Base-by-base conservation (phyloP, 2,888 invertebrate species). In the Cremastinae sp. region DNA sequence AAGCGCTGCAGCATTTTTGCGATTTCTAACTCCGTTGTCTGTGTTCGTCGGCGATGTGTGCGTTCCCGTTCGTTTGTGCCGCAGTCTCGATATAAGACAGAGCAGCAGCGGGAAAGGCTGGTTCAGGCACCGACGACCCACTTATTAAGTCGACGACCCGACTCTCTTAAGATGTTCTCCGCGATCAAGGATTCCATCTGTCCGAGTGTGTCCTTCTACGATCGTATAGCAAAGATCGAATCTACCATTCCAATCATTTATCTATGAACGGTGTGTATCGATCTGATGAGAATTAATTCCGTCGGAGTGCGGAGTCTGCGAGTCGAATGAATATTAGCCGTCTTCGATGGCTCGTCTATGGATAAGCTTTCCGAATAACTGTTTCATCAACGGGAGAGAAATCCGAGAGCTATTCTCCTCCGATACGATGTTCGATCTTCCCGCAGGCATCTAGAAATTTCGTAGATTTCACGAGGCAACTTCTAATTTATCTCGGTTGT, bases 361-460 rank as follows among this genome's bases (percentile, higher is more conserved):
- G 54, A 54, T 65, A 71, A 51, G 71, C 53, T 41, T 45, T 70
- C 59, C 53, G 65, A 36, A 64, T 61, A 61, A 65, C 58, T 41
- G 54, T 58, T 65, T 36, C 18, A 53, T 9, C 65, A 22, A 61
- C 66, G 16, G 22, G 41, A 14, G 61, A 51, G 71, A 72, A 71
- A 72, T 56, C 66, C 51, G 49, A 66, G 4, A 51, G 69, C 62
- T 68, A 68, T 72, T 75, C 62, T 75, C 43, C 61, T 68, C 28
- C 56, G 53, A 56, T 9, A 36, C 22, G 8, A 56, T 16, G 58
- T 28, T 28, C 28, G 28, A 28, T 28, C 5, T 3, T 28, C 28
- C 28, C 28, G 28, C 2, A 3, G 5, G 28, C 28, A 28, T 68
- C 43, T 16, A 68, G 43, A 74, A 49, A 69, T 51, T 62, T 64